Base-by-base conservation (phyloP, 2,888 invertebrate species). In the Chrysodeixis includens region DNA sequence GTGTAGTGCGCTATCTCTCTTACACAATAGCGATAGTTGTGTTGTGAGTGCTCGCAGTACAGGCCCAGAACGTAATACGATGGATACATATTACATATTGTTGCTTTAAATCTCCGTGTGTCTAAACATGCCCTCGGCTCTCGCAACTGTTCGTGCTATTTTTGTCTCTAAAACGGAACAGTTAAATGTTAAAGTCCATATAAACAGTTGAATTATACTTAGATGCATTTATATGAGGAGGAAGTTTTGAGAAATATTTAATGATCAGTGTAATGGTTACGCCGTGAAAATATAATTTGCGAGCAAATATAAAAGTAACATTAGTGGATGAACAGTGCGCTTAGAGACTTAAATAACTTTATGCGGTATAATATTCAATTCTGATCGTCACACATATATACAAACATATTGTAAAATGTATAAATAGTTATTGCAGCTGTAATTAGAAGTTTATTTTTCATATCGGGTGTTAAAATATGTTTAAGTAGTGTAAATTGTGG, bases 371-470 rank as follows among this genome's bases (percentile, higher is more conserved):
- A 82, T 81, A 88, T 83, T 81, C 79, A 82, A 83, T 82, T 80
- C 79, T 71, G 77, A 83, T 74, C 77, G 80, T 80, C 80, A 80
- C 82, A 86, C 89, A 91, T 89, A 87, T 89, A 89, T 87, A 88
- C 86, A 88, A 86, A 90, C 89, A 89, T 88, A 91, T 89, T 92
- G 86, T 93, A 93, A 92, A 94, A 94, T 94, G 93, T 94, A 94
- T 93, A 95, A 94, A 94, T 95, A 95, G 93, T 94, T 95, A 94
- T 93, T 94, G 94, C 95, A 92, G 92, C 94, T 92, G 93, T 94
- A 95, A 93, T 94, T 94, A 95, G 94, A 92, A 89, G 93, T 94
- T 95, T 95, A 95, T 94, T 95, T 95, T 95, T 95, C 94, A 94
- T 95, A 95, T 94, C 93, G 93, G 91, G 93, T 95, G 94, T 95